Conservation (phyloP, 2,888 invertebrate species). For the Ariolimax columbianus region DNA sequence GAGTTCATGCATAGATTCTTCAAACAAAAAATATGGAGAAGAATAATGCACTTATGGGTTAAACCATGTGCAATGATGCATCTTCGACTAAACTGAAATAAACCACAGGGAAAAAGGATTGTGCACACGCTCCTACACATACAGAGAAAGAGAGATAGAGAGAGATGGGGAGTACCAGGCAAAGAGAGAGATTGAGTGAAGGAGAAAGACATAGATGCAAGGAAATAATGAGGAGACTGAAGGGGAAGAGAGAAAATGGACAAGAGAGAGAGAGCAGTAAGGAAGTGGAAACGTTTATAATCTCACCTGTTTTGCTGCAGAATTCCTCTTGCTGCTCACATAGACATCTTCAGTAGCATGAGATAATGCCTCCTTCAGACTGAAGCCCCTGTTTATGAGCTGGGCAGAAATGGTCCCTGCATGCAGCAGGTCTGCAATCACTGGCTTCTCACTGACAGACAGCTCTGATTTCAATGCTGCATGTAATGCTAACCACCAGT, state of each 20-base stretch:
- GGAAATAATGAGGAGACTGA: neutral
- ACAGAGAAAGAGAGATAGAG: neutral
- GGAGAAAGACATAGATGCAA: neutral
- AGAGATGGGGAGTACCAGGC: neutral
- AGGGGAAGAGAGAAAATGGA: neutral
- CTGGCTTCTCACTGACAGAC: constrained; percentile 36
- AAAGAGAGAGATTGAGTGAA: too few relatives aligned
- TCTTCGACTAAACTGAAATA: too few relatives aligned
- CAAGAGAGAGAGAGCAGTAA: neutral
- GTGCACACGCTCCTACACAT: neutral
- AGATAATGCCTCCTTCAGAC: constrained; percentile 50
- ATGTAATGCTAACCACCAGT: constrained; percentile 71
- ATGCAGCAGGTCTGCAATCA: constrained; percentile 43
- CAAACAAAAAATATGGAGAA: too few relatives aligned
- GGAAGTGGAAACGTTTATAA: neutral
- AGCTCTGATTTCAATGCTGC: constrained; percentile 80
- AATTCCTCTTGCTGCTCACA: constrained; percentile 58
- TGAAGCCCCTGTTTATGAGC: constrained; percentile 56
- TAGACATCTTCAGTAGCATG: constrained; percentile 59
- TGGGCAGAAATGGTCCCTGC: constrained; percentile 53
- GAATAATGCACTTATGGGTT: too few relatives aligned
- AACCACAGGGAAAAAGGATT: neutral
- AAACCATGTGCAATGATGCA: too few relatives aligned
- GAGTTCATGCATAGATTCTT: too few relatives aligned
- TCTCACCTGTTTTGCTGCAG: constrained; percentile 58